Base-by-base conservation (phyloP, 2,797 vertebrate genomes). In the Salarias fasciatus region DNA sequence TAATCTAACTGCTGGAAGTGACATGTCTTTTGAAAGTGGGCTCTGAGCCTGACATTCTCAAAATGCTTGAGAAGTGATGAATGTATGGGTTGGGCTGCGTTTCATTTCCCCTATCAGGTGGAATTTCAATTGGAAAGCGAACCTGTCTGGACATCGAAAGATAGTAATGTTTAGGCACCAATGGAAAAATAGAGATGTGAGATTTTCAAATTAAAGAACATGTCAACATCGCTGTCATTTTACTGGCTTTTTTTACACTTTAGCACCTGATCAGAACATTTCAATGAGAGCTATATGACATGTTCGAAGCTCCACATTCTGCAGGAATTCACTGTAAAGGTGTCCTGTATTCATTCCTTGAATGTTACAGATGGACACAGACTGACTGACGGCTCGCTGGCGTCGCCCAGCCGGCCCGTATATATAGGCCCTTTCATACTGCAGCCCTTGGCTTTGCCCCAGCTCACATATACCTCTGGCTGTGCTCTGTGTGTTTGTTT, bases 401-500 rank as follows among this genome's bases (percentile, higher is more conserved):
- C 84, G 80, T 81, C 79, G 3, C 50, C 52, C 48, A 58, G 82
- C 72, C 75, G 58, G 63, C 45, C 13, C n/a, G 2, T 81, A 70
- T 77, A 72, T 80, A 76, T 64, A 71, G 77, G 66, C 54, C 68
- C 79, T 86, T 87, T 87, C 75, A 84, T 83, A 35, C 60, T 45
- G 49, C 60, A 54, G 36, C 15, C 43, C 44, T 69, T 53, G 56
- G 77, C 71, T 45, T 11, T 49, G 54, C 29, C 51, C 63, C 77
- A 71, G 59, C 69, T 59, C 53, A 60, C 74, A 71, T 61, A 69
- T 30, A 70, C 67, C 29, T 47, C 52, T 14, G 2, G 67, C 69
- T 53, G 44, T 72, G 61, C 69, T 60, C 44, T 63, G 37, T 75
- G 69, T 53, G 46, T 69, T 48, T 56, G 9, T 60, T 11, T 58